Conservation (phyloP, 2,113 vertebrate genomes). For the Colius striatus region DNA sequence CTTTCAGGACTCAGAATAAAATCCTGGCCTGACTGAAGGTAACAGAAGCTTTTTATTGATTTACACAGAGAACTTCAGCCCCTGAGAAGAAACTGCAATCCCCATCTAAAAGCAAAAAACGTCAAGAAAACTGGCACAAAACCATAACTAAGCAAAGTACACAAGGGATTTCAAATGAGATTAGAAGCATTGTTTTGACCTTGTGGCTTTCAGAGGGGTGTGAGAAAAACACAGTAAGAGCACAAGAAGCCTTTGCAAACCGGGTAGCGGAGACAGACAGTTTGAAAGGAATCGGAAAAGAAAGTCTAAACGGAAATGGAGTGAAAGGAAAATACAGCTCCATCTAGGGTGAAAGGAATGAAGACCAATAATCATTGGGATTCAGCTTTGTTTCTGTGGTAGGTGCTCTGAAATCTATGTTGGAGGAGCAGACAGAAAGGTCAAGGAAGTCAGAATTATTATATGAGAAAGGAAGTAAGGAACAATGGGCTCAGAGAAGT, state of each 20-base stretch:
- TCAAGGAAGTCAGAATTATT: conserved; percentile 70
- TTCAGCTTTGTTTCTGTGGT: conserved; percentile 51
- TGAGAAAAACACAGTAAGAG: conserved; percentile 14
- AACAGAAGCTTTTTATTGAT: background rate
- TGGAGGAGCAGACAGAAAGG: conserved; percentile 63
- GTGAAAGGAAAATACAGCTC: conserved; percentile 42
- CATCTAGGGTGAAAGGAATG: conserved; percentile 19
- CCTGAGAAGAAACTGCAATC: conserved; percentile 22
- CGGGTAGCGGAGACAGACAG: background rate
- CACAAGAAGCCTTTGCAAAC: conserved; percentile 29
- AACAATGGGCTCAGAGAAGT: conserved; percentile 49
- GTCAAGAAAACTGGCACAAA: conserved; percentile 27
- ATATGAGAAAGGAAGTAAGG: conserved; percentile 67
- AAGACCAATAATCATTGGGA: background rate
- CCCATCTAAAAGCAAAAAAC: conserved; percentile 4
- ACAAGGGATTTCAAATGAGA: conserved; percentile 53
- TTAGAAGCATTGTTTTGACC: conserved; percentile 50
- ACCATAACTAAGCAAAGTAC: conserved; percentile 35
- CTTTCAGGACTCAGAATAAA: background rate
- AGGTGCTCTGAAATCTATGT: conserved; percentile 34
- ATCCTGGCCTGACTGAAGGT: background rate
- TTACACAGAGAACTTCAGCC: background rate
- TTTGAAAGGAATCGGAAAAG: conserved; percentile 13
- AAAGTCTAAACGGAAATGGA: conserved; percentile 42
- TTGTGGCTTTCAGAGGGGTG: conserved; percentile 28